phyloP scores from a whole-genome alignment of 2,888 invertebrate genomes.

The Noctua comes region DNA sequence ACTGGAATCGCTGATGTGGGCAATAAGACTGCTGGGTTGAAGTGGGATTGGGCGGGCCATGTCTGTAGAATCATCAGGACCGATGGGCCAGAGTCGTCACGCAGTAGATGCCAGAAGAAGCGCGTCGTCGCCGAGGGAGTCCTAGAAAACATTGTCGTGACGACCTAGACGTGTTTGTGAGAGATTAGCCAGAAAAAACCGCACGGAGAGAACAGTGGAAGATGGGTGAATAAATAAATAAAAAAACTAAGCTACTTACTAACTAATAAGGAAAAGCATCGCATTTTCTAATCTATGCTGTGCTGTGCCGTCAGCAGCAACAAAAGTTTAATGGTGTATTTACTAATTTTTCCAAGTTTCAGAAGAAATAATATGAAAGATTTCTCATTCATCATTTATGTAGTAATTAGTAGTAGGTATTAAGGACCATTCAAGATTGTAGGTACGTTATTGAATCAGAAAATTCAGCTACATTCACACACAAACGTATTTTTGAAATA shows the following conservation, averaged over 20 bases:
- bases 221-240: neutral
- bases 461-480: neutral
- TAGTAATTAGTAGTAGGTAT: neutral
- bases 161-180: too few relatives aligned
- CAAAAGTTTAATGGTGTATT: neutral
- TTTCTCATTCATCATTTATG: too few relatives aligned
- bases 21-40: too few relatives aligned
- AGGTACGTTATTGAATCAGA: neutral
- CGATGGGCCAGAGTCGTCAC: too few relatives aligned
- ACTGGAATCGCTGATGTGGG: neutral
- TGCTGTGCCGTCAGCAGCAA: neutral
- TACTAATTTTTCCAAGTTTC: neutral
- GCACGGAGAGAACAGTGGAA: too few relatives aligned
- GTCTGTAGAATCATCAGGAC: too few relatives aligned
- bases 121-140: too few relatives aligned
- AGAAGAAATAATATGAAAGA: neutral
- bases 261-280: neutral
- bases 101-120: too few relatives aligned
- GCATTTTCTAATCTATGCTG: neutral
- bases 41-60: too few relatives aligned
- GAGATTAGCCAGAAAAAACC: too few relatives aligned
- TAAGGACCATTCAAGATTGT: neutral
- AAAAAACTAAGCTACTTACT: neutral
- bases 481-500: neutral
- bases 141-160: too few relatives aligned